These are phyloP conservation scores for Stegostoma tigrinum DNA, from an alignment of 2,113 vertebrate genomes.

Conservation along the genomic window DNA sequence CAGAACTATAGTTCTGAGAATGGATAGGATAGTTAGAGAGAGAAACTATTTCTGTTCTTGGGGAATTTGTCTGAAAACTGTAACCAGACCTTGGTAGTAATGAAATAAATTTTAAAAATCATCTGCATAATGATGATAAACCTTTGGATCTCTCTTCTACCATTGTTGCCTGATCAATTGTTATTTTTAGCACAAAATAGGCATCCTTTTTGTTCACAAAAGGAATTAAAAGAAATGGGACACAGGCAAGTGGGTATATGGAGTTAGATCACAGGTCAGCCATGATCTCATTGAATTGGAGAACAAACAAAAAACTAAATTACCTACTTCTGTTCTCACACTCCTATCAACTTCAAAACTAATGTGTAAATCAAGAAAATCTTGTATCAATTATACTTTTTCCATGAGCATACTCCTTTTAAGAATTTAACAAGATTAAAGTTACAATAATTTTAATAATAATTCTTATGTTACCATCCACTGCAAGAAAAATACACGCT, in stretches of 20 bases:
- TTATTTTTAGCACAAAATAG: not conserved
- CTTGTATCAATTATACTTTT: not conserved
- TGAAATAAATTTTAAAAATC: not conserved
- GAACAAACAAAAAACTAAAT: no score
- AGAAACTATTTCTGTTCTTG: not conserved
- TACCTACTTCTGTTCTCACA: no score
- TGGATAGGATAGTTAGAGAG: not conserved
- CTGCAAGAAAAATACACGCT: no score
- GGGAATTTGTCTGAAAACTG: not conserved
- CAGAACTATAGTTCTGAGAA: no score
- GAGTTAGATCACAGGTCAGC: not conserved
- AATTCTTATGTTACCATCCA: no score
- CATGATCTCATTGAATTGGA: no score
- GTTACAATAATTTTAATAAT: not conserved
- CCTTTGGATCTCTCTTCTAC: not conserved
- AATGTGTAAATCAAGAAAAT: not conserved
- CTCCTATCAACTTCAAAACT: not conserved
- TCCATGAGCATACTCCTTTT: not conserved
- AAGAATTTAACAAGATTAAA: not conserved
- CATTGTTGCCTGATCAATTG: not conserved
- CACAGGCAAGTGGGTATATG: not conserved
- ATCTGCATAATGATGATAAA: not conserved
- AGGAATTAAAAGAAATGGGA: not conserved
- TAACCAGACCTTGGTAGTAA: not conserved
- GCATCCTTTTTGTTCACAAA: not conserved